A percentile compares a stretch with the other conserved stretches of the same genome.
Conservation (phyloP, 2,113 vertebrate genomes). For the Eurypyga helias region DNA sequence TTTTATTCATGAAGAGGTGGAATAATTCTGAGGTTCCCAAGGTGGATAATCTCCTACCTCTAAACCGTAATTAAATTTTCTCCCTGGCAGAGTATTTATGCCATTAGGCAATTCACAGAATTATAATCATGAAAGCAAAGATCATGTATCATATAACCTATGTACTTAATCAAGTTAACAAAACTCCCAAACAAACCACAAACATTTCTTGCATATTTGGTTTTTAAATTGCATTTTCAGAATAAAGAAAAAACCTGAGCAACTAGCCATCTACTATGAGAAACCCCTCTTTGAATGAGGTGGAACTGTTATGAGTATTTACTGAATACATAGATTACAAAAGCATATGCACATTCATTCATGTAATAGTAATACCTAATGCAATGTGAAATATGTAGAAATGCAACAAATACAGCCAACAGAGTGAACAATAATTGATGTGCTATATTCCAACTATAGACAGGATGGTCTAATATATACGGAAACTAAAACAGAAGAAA, state of each 20-base stretch:
- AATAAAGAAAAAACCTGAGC: neutral
- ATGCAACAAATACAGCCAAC: neutral
- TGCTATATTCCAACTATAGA: neutral
- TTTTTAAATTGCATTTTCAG: neutral
- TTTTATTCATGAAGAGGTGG: conserved; percentile 20
- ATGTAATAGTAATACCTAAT: neutral
- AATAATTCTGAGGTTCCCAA: conserved; percentile 17
- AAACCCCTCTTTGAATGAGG: neutral
- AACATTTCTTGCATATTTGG: neutral
- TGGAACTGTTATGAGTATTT: neutral
- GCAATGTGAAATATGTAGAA: neutral
- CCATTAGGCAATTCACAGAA: neutral
- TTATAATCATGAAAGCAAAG: conserved; percentile 4
- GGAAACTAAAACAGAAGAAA: neutral
- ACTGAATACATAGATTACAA: neutral
- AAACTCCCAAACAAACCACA: neutral
- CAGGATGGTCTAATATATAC: neutral
- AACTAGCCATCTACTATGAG: neutral
- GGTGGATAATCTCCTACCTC: conserved; percentile 22
- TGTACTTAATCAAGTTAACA: neutral
- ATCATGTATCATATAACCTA: neutral
- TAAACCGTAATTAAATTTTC: conserved; percentile 24
- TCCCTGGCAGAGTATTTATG: neutral
- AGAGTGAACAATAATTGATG: neutral
- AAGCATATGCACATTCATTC: neutral